Conservation (phyloP, 37 sponge, comb jelly and placozoan species). For the Agelas oroides region DNA sequence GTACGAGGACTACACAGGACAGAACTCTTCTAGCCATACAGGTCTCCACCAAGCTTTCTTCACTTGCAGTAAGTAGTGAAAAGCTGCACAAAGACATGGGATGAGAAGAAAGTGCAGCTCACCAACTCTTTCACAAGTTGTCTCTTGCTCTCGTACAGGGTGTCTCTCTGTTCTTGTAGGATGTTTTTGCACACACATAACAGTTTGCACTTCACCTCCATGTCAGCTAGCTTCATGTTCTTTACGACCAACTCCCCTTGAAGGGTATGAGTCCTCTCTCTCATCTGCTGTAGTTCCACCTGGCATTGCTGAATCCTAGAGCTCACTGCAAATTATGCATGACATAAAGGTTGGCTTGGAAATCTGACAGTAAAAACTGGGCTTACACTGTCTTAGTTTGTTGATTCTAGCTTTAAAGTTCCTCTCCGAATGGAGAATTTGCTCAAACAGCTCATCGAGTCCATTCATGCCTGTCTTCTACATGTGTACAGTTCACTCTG, state of each 20-base stretch:
- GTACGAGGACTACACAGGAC: no score
- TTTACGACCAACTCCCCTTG: slow-evolving; percentile 69
- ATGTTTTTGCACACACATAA: slow-evolving; percentile 16
- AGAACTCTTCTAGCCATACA: no score
- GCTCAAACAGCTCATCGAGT: slow-evolving; percentile 79
- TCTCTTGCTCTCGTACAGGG: background rate
- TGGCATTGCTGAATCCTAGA: slow-evolving; percentile 34
- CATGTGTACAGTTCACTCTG: no score
- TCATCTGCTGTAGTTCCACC: background rate
- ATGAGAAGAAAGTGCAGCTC: background rate
- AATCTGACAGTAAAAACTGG: background rate
- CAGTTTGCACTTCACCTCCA: slow-evolving; percentile 41
- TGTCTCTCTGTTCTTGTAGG: slow-evolving; percentile 32
- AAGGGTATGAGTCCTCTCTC: background rate
- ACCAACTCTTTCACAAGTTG: background rate
- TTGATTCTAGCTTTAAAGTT: slow-evolving; percentile 51
- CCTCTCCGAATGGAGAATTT: slow-evolving; percentile 75
- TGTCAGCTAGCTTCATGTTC: slow-evolving; percentile 59
- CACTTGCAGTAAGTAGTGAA: no score
- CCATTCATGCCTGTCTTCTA: slow-evolving; percentile 40
- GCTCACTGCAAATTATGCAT: slow-evolving; percentile 22
- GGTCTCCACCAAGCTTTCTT: no score
- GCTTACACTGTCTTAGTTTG: slow-evolving; percentile 57
- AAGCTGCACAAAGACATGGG: background rate
- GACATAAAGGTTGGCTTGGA: background rate